These are phyloP conservation scores for Aporophyla nigra DNA, from an alignment of 2,888 invertebrate genomes.

Conservation along the genomic window DNA sequence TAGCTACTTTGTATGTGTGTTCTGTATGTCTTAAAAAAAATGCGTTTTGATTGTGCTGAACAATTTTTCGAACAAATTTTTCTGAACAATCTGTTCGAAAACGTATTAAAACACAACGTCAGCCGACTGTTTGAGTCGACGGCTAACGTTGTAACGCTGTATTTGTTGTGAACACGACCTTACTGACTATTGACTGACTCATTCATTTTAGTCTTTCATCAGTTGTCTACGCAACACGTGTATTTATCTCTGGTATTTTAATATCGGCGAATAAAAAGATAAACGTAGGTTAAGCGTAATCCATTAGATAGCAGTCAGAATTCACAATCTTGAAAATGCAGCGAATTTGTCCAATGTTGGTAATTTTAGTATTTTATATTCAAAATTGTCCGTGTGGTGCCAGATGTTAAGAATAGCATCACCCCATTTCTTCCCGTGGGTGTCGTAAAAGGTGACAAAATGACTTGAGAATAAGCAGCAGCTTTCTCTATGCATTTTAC, in stretches of 20 bases:
- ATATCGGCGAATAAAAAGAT: constrained; percentile 23
- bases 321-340: constrained; percentile 13
- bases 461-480: too few species aligned
- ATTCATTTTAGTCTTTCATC: constrained; percentile 11
- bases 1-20: too few species aligned
- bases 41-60: too few species aligned
- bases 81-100: neutral
- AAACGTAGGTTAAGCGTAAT: constrained; percentile 34
- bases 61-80: too few species aligned
- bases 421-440: too few species aligned
- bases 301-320: constrained; percentile 25
- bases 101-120: neutral
- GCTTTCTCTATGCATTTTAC: too few species aligned
- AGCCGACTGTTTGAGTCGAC: too few species aligned
- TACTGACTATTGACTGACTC: constrained; percentile 7
- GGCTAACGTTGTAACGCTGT: too few species aligned
- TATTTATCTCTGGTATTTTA: constrained; percentile 35
- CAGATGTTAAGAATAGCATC: too few species aligned
- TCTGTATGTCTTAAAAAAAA: too few species aligned
- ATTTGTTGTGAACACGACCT: neutral
- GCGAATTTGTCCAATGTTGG: neutral
- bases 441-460: too few species aligned
- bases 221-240: neutral
- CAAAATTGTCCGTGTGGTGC: too few species aligned
- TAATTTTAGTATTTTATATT: neutral